These are phyloP conservation scores for Tiphia femorata DNA, from an alignment of 2,888 invertebrate species.

Conservation along the genomic window DNA sequence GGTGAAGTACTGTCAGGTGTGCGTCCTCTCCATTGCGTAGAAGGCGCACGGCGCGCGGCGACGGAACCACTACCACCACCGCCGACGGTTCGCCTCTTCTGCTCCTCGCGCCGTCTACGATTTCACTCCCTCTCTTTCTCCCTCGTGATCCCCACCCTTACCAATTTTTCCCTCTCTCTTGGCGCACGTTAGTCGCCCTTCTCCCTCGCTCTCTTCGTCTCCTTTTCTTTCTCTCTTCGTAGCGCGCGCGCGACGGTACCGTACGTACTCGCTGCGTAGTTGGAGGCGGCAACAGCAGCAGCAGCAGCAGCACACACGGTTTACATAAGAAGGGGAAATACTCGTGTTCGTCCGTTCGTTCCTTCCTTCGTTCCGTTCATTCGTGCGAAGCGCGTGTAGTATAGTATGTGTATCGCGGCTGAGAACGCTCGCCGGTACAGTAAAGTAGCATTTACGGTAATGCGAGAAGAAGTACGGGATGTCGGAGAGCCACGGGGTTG, in stretches of 20 bases:
- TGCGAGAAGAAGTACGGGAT: too few species aligned
- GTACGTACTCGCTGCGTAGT: constrained; percentile 37
- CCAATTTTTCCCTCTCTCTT: background rate
- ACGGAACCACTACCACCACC: background rate
- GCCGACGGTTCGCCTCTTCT: background rate
- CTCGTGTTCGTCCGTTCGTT: background rate
- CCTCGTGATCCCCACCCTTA: background rate
- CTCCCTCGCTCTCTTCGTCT: constrained; percentile 6
- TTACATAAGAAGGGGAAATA: constrained; percentile 50
- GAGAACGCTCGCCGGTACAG: background rate
- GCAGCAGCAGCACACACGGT: constrained; percentile 42
- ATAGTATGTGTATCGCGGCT: background rate
- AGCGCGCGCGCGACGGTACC: background rate
- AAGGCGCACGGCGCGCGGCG: constrained; percentile 4
- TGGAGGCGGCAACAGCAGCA: constrained; percentile 40
- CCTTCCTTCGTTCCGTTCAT: background rate
- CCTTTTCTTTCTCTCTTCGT: background rate
- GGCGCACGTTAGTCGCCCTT: constrained; percentile 5
- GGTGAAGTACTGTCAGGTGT: constrained; percentile 39
- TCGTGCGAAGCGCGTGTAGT: background rate
- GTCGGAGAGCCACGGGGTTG: too few species aligned
- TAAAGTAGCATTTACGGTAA: background rate
- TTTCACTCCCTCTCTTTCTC: background rate
- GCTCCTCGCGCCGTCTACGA: background rate
- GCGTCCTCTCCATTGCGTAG: constrained; percentile 26